Percentiles rank a stretch among this genome's conserved stretches.
Evolutionary conservation across 2,113 vertebrate species (phyloP).

Genomic region (cattle (Bos taurus)): ARS-UCD2.0 NC_037329.1:21906501-21907000

Average conservation of each 20-base stretch:
- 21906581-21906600: neutral
- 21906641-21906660: neutral
- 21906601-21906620: neutral
- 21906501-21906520: neutral
- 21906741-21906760: neutral
- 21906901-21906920: neutral
- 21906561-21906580: neutral
- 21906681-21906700: neutral
- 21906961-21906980: neutral
- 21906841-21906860: neutral
- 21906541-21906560: neutral
- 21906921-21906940: neutral
- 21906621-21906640: neutral
- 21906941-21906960: neutral
- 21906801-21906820: neutral
- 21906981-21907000: accelerated
- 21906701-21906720: neutral
- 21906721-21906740: neutral
- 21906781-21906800: neutral
- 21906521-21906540: neutral
- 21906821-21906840: neutral
- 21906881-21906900: neutral
- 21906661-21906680: neutral
- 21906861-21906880: neutral
- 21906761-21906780: neutral